Evolutionary conservation across 2,113 vertebrate species (phyloP).

Genomic region (Stigmatopora nigra): DNA sequence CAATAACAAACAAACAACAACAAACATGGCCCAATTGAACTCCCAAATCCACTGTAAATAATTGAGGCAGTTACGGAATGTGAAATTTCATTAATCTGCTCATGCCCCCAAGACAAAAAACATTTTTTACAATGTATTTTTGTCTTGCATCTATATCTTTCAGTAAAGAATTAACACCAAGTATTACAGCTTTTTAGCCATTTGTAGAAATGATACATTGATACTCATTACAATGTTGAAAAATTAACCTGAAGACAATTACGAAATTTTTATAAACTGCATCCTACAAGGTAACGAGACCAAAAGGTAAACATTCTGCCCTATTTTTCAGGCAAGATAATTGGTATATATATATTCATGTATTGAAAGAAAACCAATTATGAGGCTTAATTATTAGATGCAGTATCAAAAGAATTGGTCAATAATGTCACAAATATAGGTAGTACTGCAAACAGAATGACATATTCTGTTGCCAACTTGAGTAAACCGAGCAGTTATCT

Average conservation of each 20-base stretch:
- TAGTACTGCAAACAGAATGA: background rate
- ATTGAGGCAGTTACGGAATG: slow-evolving; percentile 12
- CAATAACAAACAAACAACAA: background rate
- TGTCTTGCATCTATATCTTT: no score
- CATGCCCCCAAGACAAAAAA: background rate
- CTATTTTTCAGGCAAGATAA: background rate
- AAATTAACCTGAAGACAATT: background rate
- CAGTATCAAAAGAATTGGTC: background rate
- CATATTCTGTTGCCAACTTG: slow-evolving; percentile 14
- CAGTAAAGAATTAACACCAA: no score
- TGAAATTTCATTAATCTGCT: background rate
- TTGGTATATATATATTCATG: background rate
- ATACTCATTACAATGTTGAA: background rate
- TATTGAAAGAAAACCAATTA: background rate
- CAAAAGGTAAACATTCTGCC: background rate
- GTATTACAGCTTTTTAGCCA: no score
- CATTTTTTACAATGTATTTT: no score
- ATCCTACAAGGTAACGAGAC: background rate
- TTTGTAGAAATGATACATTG: no score
- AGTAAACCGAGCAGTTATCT: slow-evolving; percentile 23
- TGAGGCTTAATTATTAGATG: background rate
- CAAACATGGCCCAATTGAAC: slow-evolving; percentile 30
- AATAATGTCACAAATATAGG: background rate
- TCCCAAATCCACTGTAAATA: slow-evolving; percentile 33
- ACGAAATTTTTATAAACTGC: background rate